Evolutionary conservation across 2,888 invertebrate genomes (phyloP).

Genomic region (Exocentrus adspersus): DNA sequence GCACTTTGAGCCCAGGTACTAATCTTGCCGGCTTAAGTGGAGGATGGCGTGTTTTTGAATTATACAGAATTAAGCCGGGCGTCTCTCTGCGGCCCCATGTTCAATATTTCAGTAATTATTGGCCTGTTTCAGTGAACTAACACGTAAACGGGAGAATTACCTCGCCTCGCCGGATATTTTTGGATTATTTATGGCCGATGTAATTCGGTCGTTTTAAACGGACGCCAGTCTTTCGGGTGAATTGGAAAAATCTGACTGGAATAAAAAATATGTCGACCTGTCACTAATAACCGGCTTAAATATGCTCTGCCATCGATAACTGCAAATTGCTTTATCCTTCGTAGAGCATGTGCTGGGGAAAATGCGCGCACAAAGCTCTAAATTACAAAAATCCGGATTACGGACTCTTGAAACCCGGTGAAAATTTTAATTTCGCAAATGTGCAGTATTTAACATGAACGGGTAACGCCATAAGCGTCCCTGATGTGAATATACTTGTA

Average conservation of each 20-base stretch:
- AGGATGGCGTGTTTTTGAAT: conserved; percentile 4
- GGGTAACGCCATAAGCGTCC: conserved; percentile 31
- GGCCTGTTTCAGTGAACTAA: background rate
- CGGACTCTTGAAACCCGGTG: conserved; percentile 31
- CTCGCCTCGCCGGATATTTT: no score
- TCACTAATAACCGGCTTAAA: no score
- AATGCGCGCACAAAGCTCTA: background rate
- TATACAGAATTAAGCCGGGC: background rate
- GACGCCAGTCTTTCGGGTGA: no score
- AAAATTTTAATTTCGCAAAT: conserved; percentile 36
- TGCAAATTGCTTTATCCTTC: conserved; percentile 9
- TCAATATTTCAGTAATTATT: background rate
- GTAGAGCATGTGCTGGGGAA: background rate
- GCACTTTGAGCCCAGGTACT: background rate
- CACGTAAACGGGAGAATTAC: no score
- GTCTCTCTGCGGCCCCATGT: background rate
- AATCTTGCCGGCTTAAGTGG: background rate
- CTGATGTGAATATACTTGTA: no score
- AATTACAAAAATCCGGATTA: conserved; percentile 30
- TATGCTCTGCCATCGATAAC: background rate
- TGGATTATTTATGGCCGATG: no score
- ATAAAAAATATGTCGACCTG: no score
- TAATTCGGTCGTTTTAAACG: no score
- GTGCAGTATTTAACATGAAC: conserved; percentile 22
- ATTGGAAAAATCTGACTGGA: no score